Percentiles rank a stretch among this genome's conserved stretches.
These are phyloP conservation scores for Drosophila pruinosa DNA, from an alignment of 1,140 invertebrate species.

Conservation along the genomic window DNA sequence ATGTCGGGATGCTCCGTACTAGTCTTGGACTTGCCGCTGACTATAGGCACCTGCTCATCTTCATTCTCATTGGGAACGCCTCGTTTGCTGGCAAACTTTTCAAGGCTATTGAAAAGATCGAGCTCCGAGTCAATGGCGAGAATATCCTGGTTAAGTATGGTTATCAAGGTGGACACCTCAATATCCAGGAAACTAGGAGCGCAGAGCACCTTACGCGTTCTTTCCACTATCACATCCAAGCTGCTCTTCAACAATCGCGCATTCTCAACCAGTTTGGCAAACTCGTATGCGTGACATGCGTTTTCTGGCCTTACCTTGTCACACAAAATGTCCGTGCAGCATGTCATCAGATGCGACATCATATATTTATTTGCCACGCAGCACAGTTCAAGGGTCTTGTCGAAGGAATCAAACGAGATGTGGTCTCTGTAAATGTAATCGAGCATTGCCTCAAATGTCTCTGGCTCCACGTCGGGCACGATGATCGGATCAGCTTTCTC, in stretches of 20 bases:
- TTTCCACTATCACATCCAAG: conserved; percentile 89
- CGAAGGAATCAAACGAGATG: conserved; percentile 90
- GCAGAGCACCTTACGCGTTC: conserved; percentile 89
- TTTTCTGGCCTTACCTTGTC: conserved; percentile 90
- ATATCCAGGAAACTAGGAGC: conserved; percentile 90
- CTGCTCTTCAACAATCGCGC: too few relatives aligned
- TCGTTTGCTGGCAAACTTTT: conserved; percentile 86
- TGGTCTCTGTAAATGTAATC: conserved; percentile 93
- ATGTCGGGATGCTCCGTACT: conserved; percentile 5
- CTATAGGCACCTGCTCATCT: not conserved
- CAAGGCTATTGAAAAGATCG: conserved; percentile 89
- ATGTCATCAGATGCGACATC: conserved; percentile 90
- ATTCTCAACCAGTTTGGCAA: conserved; percentile 92
- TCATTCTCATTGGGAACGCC: conserved; percentile 56
- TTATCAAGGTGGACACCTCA: conserved; percentile 88
- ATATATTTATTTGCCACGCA: conserved; percentile 95
- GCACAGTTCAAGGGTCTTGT: conserved; percentile 92
- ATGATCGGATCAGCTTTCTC: conserved; percentile 88
- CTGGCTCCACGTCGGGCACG: conserved; percentile 92
- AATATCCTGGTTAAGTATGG: conserved; percentile 88
- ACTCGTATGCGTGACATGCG: conserved; percentile 92
- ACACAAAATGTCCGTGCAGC: conserved; percentile 91
- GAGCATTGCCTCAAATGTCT: conserved; percentile 91
- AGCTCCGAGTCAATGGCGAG: conserved; percentile 89
- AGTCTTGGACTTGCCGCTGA: conserved; percentile 10